phyloP scores from a whole-genome alignment of 2,113 vertebrate genomes.

The Tautogolabrus adspersus region DNA sequence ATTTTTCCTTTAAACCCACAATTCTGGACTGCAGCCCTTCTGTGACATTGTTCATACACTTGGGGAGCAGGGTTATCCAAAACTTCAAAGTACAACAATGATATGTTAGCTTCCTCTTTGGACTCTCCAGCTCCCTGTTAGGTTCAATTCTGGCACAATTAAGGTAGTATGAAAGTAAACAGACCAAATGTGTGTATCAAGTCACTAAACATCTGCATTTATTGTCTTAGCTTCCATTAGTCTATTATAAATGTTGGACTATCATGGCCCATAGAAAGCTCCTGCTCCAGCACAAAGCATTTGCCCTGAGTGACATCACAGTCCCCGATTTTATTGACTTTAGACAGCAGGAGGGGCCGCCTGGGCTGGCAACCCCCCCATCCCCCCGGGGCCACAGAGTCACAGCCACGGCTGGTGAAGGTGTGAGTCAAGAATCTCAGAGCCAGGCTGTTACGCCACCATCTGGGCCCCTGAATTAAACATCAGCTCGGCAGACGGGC shows the following conservation, averaged over 20 bases:
- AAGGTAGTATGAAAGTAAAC: no score
- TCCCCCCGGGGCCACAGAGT: constrained; percentile 35
- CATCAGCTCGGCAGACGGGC: constrained; percentile 71
- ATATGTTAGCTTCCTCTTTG: neutral
- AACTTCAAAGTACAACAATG: no score
- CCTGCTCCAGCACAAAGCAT: constrained; percentile 19
- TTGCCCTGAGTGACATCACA: constrained; percentile 40
- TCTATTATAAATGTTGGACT: neutral
- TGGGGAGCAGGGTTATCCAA: no score
- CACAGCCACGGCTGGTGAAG: constrained; percentile 58
- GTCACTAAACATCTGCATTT: no score
- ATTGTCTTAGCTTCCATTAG: neutral
- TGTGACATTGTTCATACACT: no score
- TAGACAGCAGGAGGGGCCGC: constrained; percentile 28
- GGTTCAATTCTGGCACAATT: neutral
- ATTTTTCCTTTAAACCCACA: no score
- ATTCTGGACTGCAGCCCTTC: no score
- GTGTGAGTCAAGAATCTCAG: constrained; percentile 64
- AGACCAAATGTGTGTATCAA: no score
- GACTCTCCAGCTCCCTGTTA: neutral
- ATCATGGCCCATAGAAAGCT: neutral
- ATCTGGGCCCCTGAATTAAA: constrained; percentile 78
- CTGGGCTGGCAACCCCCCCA: neutral
- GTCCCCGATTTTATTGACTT: constrained; percentile 38
- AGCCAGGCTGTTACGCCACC: constrained; percentile 67